Conservation (phyloP, 2,797 vertebrate species). For the Pseudomugil tenellus region DNA sequence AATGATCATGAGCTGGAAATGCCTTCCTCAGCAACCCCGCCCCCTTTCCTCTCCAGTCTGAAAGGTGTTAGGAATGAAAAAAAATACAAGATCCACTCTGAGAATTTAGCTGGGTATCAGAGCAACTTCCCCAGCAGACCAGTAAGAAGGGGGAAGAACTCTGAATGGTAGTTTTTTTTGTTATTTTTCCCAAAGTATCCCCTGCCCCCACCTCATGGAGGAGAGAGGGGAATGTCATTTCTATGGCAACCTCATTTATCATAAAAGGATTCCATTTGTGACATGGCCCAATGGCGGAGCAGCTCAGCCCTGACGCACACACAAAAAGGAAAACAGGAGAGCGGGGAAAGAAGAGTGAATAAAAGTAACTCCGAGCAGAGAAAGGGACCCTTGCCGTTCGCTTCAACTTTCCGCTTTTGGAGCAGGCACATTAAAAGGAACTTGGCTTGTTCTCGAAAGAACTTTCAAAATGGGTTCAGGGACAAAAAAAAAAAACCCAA, state of each 20-base stretch:
- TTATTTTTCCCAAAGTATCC: slow-evolving; percentile 59
- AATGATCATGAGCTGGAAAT: slow-evolving; percentile 72
- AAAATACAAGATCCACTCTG: slow-evolving; percentile 77
- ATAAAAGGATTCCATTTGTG: slow-evolving; percentile 84
- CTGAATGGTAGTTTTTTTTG: slow-evolving; percentile 58
- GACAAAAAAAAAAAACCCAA: slow-evolving; percentile 57
- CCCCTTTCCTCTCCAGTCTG: slow-evolving; percentile 73
- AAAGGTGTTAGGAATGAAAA: slow-evolving; percentile 70
- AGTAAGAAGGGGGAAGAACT: slow-evolving; percentile 36
- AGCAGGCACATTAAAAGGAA: slow-evolving; percentile 66
- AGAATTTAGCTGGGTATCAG: slow-evolving; percentile 83
- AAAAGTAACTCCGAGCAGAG: slow-evolving; percentile 65
- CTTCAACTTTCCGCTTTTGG: slow-evolving; percentile 83
- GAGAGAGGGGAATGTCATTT: slow-evolving; percentile 77
- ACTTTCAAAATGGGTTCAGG: slow-evolving; percentile 70
- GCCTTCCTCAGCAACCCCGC: slow-evolving; percentile 71
- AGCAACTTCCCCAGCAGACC: slow-evolving; percentile 69
- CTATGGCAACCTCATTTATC: slow-evolving; percentile 86
- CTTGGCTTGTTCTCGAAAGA: slow-evolving; percentile 72
- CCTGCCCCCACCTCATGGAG: slow-evolving; percentile 77
- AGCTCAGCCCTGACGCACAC: slow-evolving; percentile 32
- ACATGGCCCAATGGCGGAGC: slow-evolving; percentile 72
- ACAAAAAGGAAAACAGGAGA: slow-evolving; percentile 19
- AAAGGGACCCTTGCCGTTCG: slow-evolving; percentile 79
- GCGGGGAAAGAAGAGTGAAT: slow-evolving; percentile 34